Percentiles rank a stretch among this genome's conserved stretches.
Conservation (phyloP, 2,888 invertebrate species). For the Plagiodera versicolora region DNA sequence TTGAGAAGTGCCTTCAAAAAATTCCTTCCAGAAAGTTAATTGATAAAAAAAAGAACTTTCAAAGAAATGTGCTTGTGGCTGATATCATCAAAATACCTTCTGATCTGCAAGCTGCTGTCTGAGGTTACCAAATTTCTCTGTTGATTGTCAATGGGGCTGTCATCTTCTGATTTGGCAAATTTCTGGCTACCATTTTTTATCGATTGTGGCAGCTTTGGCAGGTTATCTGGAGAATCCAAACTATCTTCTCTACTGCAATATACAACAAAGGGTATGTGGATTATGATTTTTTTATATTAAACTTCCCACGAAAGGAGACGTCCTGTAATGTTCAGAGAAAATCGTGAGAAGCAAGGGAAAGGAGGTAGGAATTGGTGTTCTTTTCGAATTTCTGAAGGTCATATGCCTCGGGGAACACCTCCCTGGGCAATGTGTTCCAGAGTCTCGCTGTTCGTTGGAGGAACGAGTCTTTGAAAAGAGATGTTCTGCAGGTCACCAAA, state of each 20-base stretch:
- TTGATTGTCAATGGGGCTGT: conserved; percentile 38
- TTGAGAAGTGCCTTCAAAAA: no score
- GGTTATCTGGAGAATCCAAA: conserved; percentile 54
- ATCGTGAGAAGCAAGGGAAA: no score
- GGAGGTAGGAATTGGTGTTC: no score
- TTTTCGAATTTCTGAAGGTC: no score
- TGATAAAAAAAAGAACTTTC: conserved; percentile 39
- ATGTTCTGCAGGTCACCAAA: no score
- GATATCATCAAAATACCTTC: conserved; percentile 51
- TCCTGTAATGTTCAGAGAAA: no score
- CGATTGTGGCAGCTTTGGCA: conserved; percentile 51
- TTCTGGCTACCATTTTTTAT: conserved; percentile 44
- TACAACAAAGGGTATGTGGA: conserved; percentile 25
- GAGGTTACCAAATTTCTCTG: conserved; percentile 40
- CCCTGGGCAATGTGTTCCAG: no score
- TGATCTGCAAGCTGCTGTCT: conserved; percentile 48
- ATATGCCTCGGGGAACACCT: no score
- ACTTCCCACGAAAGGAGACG: no score
- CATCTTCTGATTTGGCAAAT: conserved; percentile 31
- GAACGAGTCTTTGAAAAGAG: no score
- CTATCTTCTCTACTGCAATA: conserved; percentile 51
- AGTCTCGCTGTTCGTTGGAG: no score
- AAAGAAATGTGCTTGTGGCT: conserved; percentile 45
- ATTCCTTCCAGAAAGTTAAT: conserved; percentile 43
- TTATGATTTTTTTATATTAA: not conserved